Base-by-base conservation (phyloP, 2,888 invertebrate species). In the Arctia plantaginis region DNA sequence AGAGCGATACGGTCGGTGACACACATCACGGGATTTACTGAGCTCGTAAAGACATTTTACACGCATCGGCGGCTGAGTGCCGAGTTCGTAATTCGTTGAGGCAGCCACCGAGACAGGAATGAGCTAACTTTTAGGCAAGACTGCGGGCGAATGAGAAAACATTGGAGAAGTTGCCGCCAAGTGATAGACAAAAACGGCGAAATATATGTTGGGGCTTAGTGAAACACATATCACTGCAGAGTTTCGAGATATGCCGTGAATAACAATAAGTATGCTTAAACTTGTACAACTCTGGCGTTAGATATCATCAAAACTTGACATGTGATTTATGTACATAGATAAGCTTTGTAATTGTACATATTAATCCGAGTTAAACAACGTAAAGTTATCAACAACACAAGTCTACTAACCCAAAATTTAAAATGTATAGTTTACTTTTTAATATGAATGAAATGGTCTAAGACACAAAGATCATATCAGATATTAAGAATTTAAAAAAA, bases 61-160 rank as follows among this genome's bases (percentile, higher is more conserved):
- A 94, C 93, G 93, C 93, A 94, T 93, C 91, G 91, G 85, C 90
- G 92, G 92, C 91, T 90, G 90, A 93, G 91, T 92, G 90, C 90
- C 87, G 90, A 91, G 91, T 93, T 90, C 89, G 92, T 93, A 92
- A 94, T 92, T 93, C 92, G 88, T 80, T 84, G 88, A 90, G 88
- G 91, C 92, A 90, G 91, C 91, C 89, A 88, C 89, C 90, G 90
- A 90, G 92, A 93, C 92, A 91, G 85, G 90, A 93, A 94, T 91
- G 93, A 92, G 91, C 91, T 89, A 95, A 94, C 89, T 95, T 94
- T 93, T 88, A 82, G 90, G 87, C 87, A 91, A 91, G 88, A 91
- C 90, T 90, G 90, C 90, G 90, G 87, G 89, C 90, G 91, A 92
- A 94, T 93, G 93, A 93, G 93, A 93, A 95, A 93, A 94, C 93